phyloP scores from a whole-genome alignment of 2,888 invertebrate genomes.

The Dendrolimus houi region DNA sequence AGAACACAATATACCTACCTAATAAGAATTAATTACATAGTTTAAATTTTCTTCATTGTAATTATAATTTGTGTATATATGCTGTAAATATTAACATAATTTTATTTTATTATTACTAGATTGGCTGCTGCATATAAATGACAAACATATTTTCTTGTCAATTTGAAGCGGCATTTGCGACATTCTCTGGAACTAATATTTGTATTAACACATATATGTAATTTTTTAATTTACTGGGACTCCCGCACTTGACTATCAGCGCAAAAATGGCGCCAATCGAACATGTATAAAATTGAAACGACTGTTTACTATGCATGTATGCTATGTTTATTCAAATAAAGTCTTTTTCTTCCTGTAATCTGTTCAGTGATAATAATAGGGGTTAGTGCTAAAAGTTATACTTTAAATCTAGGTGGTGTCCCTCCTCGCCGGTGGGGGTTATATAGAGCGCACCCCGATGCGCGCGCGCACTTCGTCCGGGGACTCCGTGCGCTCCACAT shows the following conservation, averaged over 20 bases:
- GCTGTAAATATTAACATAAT: too few relatives aligned
- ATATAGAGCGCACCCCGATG: slow-evolving; percentile 51
- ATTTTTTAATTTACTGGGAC: neutral
- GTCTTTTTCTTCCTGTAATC: neutral
- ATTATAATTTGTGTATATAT: too few relatives aligned
- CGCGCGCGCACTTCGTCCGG: slow-evolving; percentile 61
- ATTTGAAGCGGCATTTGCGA: too few relatives aligned
- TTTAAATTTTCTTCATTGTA: too few relatives aligned
- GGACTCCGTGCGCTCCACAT: slow-evolving; percentile 52
- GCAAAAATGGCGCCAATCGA: too few relatives aligned
- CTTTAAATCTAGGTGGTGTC: slow-evolving; percentile 56
- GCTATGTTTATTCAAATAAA: neutral
- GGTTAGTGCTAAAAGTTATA: neutral
- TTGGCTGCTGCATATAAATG: neutral
- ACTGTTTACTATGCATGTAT: neutral
- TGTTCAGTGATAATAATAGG: neutral
- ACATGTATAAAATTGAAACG: too few relatives aligned
- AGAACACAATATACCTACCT: too few relatives aligned
- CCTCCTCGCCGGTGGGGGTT: slow-evolving; percentile 57
- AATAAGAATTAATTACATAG: too few relatives aligned
- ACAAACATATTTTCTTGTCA: too few relatives aligned
- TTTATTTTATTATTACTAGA: neutral
- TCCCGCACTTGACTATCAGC: neutral
- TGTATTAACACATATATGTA: neutral
- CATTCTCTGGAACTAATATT: neutral